Evolutionary conservation across 53 echinoderm and acorn worm species (phyloP).

Genomic region (Henricia sp.): DNA sequence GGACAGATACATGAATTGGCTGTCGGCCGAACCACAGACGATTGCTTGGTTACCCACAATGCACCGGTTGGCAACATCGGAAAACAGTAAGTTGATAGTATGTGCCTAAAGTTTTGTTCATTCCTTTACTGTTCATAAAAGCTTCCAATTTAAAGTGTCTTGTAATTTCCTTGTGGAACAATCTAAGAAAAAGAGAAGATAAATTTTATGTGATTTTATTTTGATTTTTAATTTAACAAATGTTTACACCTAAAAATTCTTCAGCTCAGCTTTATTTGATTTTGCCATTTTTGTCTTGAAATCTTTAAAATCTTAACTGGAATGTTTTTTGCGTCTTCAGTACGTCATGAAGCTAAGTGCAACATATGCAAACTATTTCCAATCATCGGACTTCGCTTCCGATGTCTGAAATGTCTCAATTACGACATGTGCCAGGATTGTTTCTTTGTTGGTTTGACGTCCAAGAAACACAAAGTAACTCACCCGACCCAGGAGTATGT

Average conservation of each 20-base stretch:
- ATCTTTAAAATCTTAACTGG: too few species aligned
- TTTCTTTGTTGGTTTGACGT: constrained; percentile 82
- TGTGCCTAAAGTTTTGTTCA: too few species aligned
- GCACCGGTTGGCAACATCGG: constrained; percentile 78
- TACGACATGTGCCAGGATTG: constrained; percentile 94
- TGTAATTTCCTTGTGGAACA: too few species aligned
- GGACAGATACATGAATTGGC: constrained; percentile 76
- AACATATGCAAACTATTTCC: constrained; percentile 86
- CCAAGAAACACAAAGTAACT: constrained; percentile 76
- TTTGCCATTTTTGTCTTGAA: too few species aligned
- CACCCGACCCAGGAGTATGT: constrained; percentile 92
- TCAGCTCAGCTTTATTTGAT: too few species aligned
- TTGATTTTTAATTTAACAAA: too few species aligned
- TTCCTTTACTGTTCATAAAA: too few species aligned
- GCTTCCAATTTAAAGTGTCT: too few species aligned
- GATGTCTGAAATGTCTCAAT: constrained; percentile 94
- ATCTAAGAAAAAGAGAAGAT: too few species aligned
- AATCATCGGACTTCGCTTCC: constrained; percentile 85
- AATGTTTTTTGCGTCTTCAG: too few species aligned
- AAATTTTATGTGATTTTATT: too few species aligned
- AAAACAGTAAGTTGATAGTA: constrained; percentile 85
- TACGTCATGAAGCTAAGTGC: constrained; percentile 87
- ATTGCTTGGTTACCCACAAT: constrained; percentile 92
- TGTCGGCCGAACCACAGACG: constrained; percentile 90
- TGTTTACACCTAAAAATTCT: too few species aligned